Base-by-base conservation (phyloP, 2,113 vertebrate genomes). In the Sarotherodon lohbergeri region DNA sequence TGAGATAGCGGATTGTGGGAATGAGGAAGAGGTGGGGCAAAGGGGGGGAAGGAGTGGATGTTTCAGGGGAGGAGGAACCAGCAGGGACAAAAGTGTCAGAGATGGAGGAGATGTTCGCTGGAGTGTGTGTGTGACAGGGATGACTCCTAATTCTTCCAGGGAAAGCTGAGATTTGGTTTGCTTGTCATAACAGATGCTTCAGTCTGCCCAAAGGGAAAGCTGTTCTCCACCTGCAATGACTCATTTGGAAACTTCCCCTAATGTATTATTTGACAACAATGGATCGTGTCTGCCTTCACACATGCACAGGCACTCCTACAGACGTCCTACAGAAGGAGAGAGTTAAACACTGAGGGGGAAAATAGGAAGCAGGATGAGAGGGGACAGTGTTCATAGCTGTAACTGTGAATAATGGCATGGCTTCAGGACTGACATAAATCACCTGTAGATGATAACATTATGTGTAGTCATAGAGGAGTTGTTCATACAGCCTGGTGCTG, bases 231-330 rank as follows among this genome's bases (percentile, higher is more conserved):
- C 88, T 90, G 85, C 84, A 55, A 19, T 91, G 86, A 94, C 93
- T 94, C 91, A 76, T 83, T 95, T 89, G 89, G 87, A 94, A 93
- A 95, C 85, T 85, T 91, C 88, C 90, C 89, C 90, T 94, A 90
- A 94, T 92, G 89, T 94, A 89, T 94, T 91, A 92, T 86, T 82
- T 36, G n/a, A 52, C 66, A 81, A 87, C 83, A 88, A 87, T 87
- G 92, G 83, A 91, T 93, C 86, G 87, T 89, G 92, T 85, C 86
- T 90, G 86, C 59, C 59, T 85, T 13, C 36, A 73, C 80, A 63
- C 76, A 54, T 19, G 83, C 82, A 81, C 63, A 86, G 50, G 55
- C 85, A 61, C 80, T 2, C 56, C 82, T 22, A 63, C 39, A 32
- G 27, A 32, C 19, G 22, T 55, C 80, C 54, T 22, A 4, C 17